Evolutionary conservation across 2,888 invertebrate species (phyloP), one percentile per base, ranked within the genome.

Genomic region (Hirtodrosophila confusa): DNA sequence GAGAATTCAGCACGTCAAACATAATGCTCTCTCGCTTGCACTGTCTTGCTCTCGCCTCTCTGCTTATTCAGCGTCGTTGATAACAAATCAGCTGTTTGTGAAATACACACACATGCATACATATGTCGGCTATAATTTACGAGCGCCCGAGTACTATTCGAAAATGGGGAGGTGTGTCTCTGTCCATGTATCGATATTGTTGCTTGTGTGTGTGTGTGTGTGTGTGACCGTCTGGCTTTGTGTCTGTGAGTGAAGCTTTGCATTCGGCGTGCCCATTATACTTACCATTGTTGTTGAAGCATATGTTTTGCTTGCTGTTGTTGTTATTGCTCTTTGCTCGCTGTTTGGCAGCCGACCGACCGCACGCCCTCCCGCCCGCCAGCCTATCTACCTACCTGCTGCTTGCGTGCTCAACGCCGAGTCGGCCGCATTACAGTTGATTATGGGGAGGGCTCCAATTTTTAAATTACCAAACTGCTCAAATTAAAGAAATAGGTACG

Each of bases 381-480:
- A 17, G 58, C 56, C 63, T 60, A 68, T 47, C 50, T 57, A 56
- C 48, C 49, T 76, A 66, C 62, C 58, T 56, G 60, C 65, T 64
- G 69, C 67, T 86, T 83, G 86, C 80, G 80, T 82, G 80, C 75
- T 75, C 75, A 80, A 62, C 72, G 65, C 48, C 63, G 60, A 82
- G 56, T 75, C 84, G 86, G 74, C 80, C 84, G 80, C 75, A 82
- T 86, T 86, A 83, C 80, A 75, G 75, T 86, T 82, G 84, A 86
- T 83, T 86, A 82, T 48, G 58, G 67, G 54, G 65, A 61, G 71
- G 64, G 78, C 50, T 64, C 53, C 80, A 82, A 86, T 86, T 86
- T 83, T 75, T 64, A 77, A 82, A 86, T 86, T 83, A 83, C 84
- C 86, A 73, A 83, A 86, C 80, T 75, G 83, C 72, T 85, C 83